Conservation (phyloP, 2,888 invertebrate species). For the Rhogogaster chlorosoma region DNA sequence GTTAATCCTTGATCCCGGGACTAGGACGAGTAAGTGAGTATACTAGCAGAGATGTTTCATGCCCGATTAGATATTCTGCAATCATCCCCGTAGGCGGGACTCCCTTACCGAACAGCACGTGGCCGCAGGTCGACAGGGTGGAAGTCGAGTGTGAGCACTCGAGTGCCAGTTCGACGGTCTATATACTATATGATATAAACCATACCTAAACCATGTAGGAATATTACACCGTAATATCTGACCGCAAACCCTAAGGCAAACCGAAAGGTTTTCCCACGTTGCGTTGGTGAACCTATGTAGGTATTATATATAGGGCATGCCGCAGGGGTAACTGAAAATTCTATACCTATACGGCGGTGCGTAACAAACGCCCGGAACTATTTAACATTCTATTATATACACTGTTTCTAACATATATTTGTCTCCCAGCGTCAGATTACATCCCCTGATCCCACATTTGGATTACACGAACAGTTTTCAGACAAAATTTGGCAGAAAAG, state of each 20-base stretch:
- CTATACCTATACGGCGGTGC: not conserved
- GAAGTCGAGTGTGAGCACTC: conserved; percentile 30
- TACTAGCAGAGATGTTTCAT: conserved; percentile 30
- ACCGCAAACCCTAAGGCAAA: not conserved
- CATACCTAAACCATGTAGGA: not conserved
- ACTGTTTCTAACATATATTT: conserved; percentile 29
- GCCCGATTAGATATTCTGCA: not conserved
- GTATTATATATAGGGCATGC: too few relatives aligned
- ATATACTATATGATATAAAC: not conserved
- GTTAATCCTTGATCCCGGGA: conserved; percentile 66
- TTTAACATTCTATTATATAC: not conserved
- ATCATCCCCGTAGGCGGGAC: conserved; percentile 24
- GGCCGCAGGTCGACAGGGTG: conserved; percentile 19
- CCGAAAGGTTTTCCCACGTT: conserved; percentile 30
- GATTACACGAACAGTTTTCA: not conserved
- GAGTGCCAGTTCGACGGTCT: conserved; percentile 39
- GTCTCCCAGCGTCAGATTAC: conserved; percentile 62
- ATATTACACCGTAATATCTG: not conserved
- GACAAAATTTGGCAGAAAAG: not conserved
- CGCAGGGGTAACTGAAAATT: not conserved
- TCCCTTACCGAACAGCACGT: not conserved
- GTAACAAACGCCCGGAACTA: not conserved
- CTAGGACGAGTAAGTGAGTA: too few relatives aligned
- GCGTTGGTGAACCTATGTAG: not conserved
- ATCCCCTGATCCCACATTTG: not conserved